Percentiles rank a stretch among this genome's conserved stretches.
phyloP scores from a whole-genome alignment of 2,797 vertebrate species.

The Catharus ustulatus region DNA sequence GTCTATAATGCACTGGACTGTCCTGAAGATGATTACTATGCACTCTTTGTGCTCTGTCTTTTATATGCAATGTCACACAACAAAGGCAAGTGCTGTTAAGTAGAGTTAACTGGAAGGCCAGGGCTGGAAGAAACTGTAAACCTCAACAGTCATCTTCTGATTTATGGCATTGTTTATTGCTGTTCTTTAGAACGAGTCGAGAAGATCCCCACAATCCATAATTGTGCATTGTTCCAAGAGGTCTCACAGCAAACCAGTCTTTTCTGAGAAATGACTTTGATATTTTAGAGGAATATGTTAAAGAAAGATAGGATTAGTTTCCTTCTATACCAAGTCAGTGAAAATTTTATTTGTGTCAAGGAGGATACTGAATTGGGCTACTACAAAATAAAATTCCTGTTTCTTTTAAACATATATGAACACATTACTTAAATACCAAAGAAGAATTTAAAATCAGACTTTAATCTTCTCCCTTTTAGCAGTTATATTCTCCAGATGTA shows the following conservation, averaged over 20 bases:
- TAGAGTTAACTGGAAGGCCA: neutral
- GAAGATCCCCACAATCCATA: neutral
- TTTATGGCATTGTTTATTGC: neutral
- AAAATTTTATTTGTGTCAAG: neutral
- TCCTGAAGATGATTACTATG: conserved; percentile 89
- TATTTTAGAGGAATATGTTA: neutral
- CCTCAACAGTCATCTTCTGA: neutral
- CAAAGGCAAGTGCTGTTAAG: conserved; percentile 81
- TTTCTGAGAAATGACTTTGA: conserved; percentile 1
- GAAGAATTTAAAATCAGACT: neutral
- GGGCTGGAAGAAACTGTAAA: conserved; percentile 15
- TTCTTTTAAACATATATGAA: neutral
- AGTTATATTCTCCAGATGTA: neutral
- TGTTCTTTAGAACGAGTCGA: neutral
- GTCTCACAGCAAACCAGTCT: conserved; percentile 27
- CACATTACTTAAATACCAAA: neutral
- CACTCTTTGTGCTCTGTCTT: conserved; percentile 96
- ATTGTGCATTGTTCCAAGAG: neutral
- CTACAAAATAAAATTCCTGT: neutral
- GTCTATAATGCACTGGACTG: conserved; percentile 93
- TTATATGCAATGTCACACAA: conserved; percentile 95
- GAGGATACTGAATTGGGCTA: neutral
- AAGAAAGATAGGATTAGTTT: neutral
- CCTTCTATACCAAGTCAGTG: neutral
- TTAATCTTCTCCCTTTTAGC: neutral